Evolutionary conservation across 2,113 vertebrate genomes (phyloP).

Genomic region (Leucosticte australis): DNA sequence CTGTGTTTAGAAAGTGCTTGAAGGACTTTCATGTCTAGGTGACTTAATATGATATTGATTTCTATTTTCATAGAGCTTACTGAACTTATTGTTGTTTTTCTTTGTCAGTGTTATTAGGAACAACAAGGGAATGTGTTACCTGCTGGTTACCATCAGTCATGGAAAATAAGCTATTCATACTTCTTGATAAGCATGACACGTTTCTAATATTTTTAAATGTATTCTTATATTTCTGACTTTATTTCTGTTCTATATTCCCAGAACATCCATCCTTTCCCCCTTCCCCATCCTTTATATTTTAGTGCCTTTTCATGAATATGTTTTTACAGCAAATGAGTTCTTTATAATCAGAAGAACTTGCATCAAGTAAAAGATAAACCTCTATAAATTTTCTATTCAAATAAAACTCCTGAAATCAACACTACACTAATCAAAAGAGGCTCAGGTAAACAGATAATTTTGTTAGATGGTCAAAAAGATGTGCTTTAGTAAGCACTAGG

Average conservation of each 20-base stretch:
- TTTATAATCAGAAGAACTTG: background rate
- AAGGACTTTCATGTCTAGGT: background rate
- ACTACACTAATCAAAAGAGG: background rate
- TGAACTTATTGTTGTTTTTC: background rate
- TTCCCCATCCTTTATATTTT: background rate
- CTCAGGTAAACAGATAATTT: background rate
- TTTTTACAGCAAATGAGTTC: background rate
- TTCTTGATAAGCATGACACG: background rate
- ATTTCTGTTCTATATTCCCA: background rate
- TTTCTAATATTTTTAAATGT: background rate
- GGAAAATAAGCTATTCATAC: background rate
- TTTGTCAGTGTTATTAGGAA: background rate
- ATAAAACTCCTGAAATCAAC: background rate
- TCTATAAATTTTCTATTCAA: background rate
- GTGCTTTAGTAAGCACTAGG: background rate
- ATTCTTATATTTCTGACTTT: background rate
- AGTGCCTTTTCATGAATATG: background rate
- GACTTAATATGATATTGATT: constrained; percentile 2
- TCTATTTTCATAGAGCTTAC: background rate
- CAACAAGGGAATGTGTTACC: background rate
- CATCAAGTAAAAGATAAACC: background rate
- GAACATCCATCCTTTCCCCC: background rate
- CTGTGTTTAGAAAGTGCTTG: background rate
- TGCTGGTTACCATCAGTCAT: background rate
- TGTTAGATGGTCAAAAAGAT: background rate